Conservation (phyloP, 2,113 vertebrate genomes). For the Pampusana beccarii region DNA sequence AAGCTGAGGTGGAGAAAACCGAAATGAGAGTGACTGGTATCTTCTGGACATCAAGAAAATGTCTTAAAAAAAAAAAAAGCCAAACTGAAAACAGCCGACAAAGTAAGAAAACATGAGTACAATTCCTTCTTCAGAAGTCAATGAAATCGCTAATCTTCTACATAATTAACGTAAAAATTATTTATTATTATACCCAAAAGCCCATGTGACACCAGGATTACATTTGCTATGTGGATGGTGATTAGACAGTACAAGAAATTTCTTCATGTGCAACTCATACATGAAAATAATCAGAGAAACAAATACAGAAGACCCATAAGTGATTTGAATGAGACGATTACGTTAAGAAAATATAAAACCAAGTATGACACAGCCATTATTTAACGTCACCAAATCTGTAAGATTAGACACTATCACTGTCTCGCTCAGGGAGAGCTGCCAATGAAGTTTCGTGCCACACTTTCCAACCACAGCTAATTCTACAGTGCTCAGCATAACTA, state of each 20-base stretch:
- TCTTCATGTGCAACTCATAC: background rate
- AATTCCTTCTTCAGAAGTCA: background rate
- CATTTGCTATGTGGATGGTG: background rate
- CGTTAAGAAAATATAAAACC: background rate
- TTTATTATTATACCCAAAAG: background rate
- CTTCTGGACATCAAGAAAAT: background rate
- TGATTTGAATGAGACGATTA: background rate
- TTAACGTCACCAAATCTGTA: background rate
- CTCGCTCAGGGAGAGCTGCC: rapidly evolving
- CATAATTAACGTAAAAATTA: background rate
- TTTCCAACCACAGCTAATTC: background rate
- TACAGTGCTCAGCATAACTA: background rate
- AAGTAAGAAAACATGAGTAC: background rate
- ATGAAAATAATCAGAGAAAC: background rate
- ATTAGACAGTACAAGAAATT: background rate
- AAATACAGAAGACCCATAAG: background rate
- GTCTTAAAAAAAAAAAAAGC: background rate
- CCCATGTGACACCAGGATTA: background rate
- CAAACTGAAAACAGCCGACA: background rate
- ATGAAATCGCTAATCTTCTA: background rate
- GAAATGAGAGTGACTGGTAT: background rate
- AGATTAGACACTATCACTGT: background rate
- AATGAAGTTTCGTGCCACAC: background rate
- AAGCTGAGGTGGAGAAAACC: background rate
- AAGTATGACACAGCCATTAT: background rate